Base-by-base conservation (phyloP, 2,888 invertebrate genomes). In the Pyrochroa serraticornis region DNA sequence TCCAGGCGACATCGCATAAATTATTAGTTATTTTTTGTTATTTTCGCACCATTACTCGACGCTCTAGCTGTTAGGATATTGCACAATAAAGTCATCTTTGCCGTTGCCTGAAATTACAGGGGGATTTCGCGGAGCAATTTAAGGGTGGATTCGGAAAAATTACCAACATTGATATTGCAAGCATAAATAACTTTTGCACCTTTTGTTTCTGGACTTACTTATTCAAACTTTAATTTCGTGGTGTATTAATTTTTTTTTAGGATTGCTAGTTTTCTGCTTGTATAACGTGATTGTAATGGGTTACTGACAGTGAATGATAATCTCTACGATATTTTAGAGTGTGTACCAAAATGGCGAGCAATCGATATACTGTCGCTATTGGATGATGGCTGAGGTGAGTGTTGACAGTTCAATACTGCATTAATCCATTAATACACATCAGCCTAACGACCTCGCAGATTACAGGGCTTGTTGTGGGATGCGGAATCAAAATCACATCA, bases 341-440 rank as follows among this genome's bases (percentile, higher is more conserved):
- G 64, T 64, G 64, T 64, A 68, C 70, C 67, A 73, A 73, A 74
- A 74, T 73, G 71, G 71, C 70, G 70, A 58, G 63, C 69, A 73
- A 73, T 73, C 74, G 71, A 75, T 74, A 73, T 69, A 69, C 69
- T 73, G 72, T 75, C 74, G 70, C 71, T 75, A 74, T 74, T 74
- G 72, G 72, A 74, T 75, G 73, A 72, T 73, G 75, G 67, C 60
- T 68, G 71, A 74, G 72, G 74, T 74, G 71, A 76, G 74, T 76
- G 77, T 77, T 77, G 77, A 77, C 77, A 76, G 74, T 76, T 75
- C 76, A 75, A 77, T 77, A 77, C 77, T 77, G 76, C 76, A 77
- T 76, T 78, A 77, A 78, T 78, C 78, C 77, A 78, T 78, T 78
- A 78, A 78, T 77, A 74, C 73, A 75, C 75, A 77, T 77, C 75